Evolutionary conservation across 2,797 vertebrate genomes (phyloP), one percentile per base, ranked within the genome.

Genomic region (Cryptoprocta ferox): DNA sequence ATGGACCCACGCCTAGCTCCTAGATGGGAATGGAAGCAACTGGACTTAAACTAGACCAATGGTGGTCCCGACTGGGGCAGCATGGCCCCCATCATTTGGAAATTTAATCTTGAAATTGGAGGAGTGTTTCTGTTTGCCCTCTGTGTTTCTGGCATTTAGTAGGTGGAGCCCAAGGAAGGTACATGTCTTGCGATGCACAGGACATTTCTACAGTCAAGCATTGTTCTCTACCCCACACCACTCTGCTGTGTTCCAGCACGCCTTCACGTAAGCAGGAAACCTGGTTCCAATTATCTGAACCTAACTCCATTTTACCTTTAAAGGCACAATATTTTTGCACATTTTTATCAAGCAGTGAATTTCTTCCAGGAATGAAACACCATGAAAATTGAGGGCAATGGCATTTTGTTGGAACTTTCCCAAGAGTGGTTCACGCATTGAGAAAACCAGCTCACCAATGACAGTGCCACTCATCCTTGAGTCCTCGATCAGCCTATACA

Each of bases 321-420:
- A 94, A 93, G 39, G 92, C 1, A 85, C 28, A 65, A 42, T 70
- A 81, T 80, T 89, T 92, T 88, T 75, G 19, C 37, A 50, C 91
- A 63, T 91, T 86, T 89, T 96, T 94, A 89, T 42, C 94, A 92
- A 91, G 45, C 53, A 30, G 26, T 83, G 14, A 8, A 75, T 92
- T 95, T 97, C 56, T 92, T 82, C 81, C 78, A 87, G 50, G 70
- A 61, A 63, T 56, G n/a, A 89, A 97, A 94, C 79, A 94, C 50
- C 45, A 35, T 97, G 85, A 93, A 96, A 86, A 94, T 63, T 39
- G 39, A 96, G 30, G 18, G 37, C 61, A 16, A 65, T 80, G 68
- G 10, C 68, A 86, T 71, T 87, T 92, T 97, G 82, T 95, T 97
- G 79, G 65, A 93, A 56, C 12, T 95, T 95, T 89, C 75, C 56